These are phyloP conservation scores for Crotalus viridis DNA, from an alignment of 2,113 vertebrate genomes.

Conservation along the genomic window DNA sequence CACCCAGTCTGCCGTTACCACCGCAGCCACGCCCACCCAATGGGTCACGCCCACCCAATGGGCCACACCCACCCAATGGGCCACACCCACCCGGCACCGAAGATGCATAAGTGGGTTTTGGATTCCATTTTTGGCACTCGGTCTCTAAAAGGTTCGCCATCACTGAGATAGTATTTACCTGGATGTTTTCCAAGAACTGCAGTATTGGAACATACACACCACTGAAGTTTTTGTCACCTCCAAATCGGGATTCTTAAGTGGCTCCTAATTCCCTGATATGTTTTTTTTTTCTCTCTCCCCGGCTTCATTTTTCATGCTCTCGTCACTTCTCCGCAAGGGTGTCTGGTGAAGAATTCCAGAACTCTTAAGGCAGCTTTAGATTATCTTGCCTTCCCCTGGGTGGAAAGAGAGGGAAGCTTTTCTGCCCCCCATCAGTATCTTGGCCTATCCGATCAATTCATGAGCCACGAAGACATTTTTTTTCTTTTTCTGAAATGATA, in stretches of 20 bases:
- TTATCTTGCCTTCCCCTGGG: slow-evolving; percentile 22
- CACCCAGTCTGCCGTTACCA: too few relatives aligned
- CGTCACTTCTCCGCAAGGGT: slow-evolving; percentile 46
- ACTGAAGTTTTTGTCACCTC: slow-evolving; percentile 64
- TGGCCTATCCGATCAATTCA: slow-evolving; percentile 42
- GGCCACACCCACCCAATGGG: too few relatives aligned
- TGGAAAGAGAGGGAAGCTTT: neutral
- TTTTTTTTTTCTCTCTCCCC: slow-evolving; percentile 39
- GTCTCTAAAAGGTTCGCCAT: too few relatives aligned
- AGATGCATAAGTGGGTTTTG: too few relatives aligned
- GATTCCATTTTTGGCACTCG: too few relatives aligned
- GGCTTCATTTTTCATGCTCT: slow-evolving; percentile 46
- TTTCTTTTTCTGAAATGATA: neutral
- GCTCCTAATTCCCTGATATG: slow-evolving; percentile 65
- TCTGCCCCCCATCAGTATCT: slow-evolving; percentile 33
- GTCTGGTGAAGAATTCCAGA: slow-evolving; percentile 60
- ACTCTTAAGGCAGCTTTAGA: slow-evolving; percentile 25
- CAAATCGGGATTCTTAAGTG: slow-evolving; percentile 63
- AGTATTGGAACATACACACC: slow-evolving; percentile 58
- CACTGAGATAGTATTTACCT: slow-evolving; percentile 49
- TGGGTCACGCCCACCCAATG: too few relatives aligned
- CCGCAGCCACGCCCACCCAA: too few relatives aligned
- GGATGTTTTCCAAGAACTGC: slow-evolving; percentile 55
- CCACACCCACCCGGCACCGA: too few relatives aligned
- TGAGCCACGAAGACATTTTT: neutral